Evolutionary conservation across 2,888 invertebrate species (phyloP).

Genomic region (Drosophila kanekoi): DNA sequence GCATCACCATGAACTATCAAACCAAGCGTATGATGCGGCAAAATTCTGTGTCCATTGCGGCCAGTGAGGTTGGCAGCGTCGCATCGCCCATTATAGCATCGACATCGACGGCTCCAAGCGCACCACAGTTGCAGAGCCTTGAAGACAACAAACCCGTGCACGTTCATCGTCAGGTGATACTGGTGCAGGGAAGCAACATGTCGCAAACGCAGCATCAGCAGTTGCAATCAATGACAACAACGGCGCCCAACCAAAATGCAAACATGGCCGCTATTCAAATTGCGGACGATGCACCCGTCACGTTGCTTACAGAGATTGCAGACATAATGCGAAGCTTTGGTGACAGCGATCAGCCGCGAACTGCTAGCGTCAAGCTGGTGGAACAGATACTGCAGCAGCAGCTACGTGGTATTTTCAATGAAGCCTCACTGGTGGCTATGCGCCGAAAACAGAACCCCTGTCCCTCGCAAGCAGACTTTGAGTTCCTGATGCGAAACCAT

Average conservation of each 20-base stretch:
- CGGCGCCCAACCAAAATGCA: slow-evolving; percentile 29
- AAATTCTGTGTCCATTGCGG: slow-evolving; percentile 66
- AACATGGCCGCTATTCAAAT: slow-evolving; percentile 42
- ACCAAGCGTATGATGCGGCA: slow-evolving; percentile 75
- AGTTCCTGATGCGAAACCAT: slow-evolving; percentile 93
- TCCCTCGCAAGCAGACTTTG: slow-evolving; percentile 88
- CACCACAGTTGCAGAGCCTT: slow-evolving; percentile 52
- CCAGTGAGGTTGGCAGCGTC: slow-evolving; percentile 40
- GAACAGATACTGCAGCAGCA: slow-evolving; percentile 94
- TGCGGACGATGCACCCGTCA: slow-evolving; percentile 76
- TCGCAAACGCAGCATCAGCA: slow-evolving; percentile 52
- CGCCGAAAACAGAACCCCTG: slow-evolving; percentile 88
- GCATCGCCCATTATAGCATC: slow-evolving; percentile 57
- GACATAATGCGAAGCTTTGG: slow-evolving; percentile 98
- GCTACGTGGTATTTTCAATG: slow-evolving; percentile 90
- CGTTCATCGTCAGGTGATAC: slow-evolving; percentile 70
- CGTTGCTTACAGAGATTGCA: slow-evolving; percentile 88
- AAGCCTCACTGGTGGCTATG: slow-evolving; percentile 89
- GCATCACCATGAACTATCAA: slow-evolving; percentile 71
- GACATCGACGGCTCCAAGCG: slow-evolving; percentile 54
- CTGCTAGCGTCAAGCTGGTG: slow-evolving; percentile 92
- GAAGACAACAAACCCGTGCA: slow-evolving; percentile 62
- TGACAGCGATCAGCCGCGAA: slow-evolving; percentile 92
- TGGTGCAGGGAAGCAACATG: slow-evolving; percentile 54
- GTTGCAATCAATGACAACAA: slow-evolving; percentile 17